A percentile compares a stretch with the other conserved stretches of the same genome.
These are phyloP conservation scores for Mnemiopsis leidyi DNA, from an alignment of 37 sponge, comb jelly and placozoan genomes.

Conservation along the genomic window DNA sequence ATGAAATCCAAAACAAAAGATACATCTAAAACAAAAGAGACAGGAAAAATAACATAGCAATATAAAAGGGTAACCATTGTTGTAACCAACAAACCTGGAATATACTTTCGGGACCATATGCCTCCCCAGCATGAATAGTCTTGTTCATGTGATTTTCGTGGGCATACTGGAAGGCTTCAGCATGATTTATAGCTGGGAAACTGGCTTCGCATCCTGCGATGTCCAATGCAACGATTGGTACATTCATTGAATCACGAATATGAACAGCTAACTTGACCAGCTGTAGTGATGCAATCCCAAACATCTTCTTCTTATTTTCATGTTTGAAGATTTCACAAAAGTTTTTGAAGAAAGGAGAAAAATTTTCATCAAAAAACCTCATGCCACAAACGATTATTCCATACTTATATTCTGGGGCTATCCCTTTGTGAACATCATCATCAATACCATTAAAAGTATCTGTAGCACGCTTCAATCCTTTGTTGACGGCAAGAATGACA, in stretches of 20 bases:
- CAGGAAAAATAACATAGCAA: too few relatives aligned
- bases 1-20: too few relatives aligned
- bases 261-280: conserved; percentile 25
- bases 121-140: conserved; percentile 60
- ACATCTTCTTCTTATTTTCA: conserved; percentile 1
- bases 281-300: conserved; percentile 13
- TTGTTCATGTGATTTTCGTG: conserved; percentile 62
- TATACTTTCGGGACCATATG: conserved; percentile 52
- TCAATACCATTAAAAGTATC: conserved; percentile 1
- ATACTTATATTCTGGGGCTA: conserved; percentile 40
- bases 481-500: conserved; percentile 33
- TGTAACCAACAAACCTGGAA: conserved; percentile 48
- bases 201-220: conserved; percentile 45
- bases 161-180: conserved; percentile 49
- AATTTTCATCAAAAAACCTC: conserved; percentile 39
- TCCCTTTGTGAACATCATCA: conserved; percentile 1
- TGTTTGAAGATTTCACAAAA: background rate
- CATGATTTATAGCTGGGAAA: background rate
- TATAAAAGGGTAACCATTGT: too few relatives aligned
- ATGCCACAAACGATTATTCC: conserved; percentile 38
- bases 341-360: conserved; percentile 18
- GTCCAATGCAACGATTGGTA: conserved; percentile 54
- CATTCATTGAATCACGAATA: background rate
- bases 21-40: too few relatives aligned
- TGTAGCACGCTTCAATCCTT: background rate